These are phyloP conservation scores for Dermochelys coriacea DNA, from an alignment of 2,797 vertebrate genomes.

Conservation along the genomic window DNA sequence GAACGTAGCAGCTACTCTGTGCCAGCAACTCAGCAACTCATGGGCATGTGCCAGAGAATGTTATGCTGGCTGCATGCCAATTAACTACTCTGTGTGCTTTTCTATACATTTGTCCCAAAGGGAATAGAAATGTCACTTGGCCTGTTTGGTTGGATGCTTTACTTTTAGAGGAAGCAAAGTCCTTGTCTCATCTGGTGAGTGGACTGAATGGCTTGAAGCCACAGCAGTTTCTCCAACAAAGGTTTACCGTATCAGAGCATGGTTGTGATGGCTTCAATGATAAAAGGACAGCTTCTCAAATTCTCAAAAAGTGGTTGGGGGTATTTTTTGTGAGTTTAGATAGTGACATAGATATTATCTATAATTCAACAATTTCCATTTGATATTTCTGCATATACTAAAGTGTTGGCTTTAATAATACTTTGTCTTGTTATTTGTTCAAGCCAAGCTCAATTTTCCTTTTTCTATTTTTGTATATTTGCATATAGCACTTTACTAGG, in stretches of 20 bases:
- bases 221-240: not conserved
- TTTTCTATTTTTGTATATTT: not conserved
- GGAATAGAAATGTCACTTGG: slow-evolving; percentile 36
- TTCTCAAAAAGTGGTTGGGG: not conserved
- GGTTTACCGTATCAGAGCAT: not conserved
- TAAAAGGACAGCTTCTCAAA: slow-evolving; percentile 3
- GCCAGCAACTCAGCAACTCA: slow-evolving; percentile 59
- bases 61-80: slow-evolving; percentile 36
- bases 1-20: slow-evolving; percentile 45
- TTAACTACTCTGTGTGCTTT: slow-evolving; percentile 34
- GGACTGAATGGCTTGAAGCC: not conserved
- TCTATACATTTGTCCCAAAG: slow-evolving; percentile 52
- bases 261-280: not conserved
- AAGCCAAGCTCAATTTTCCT: not conserved
- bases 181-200: not conserved
- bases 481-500: not conserved
- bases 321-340: not conserved
- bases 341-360: not conserved
- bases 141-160: slow-evolving; percentile 23
- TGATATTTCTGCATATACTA: not conserved
- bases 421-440: slow-evolving; percentile 8
- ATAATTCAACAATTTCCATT: not conserved
- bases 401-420: slow-evolving; percentile 24
- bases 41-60: slow-evolving; percentile 61
- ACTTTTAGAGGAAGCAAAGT: slow-evolving; percentile 25